Percentiles rank a stretch among this genome's conserved stretches.
phyloP scores from a whole-genome alignment of 2,113 vertebrate species.

The Calidris pugnax region DNA sequence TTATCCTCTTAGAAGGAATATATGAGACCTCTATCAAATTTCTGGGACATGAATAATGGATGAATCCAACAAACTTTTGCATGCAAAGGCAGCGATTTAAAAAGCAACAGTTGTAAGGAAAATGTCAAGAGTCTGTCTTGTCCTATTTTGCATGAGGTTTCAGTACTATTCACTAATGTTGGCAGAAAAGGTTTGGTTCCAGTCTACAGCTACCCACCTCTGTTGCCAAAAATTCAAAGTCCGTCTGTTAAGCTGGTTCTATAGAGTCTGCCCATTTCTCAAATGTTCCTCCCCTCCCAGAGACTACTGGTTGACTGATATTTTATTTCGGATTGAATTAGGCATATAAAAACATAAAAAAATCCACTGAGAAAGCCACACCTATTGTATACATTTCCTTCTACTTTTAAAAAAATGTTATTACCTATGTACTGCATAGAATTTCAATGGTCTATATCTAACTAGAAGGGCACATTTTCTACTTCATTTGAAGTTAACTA shows the following conservation, averaged over 20 bases:
- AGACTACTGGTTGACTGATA: neutral
- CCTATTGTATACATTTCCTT: neutral
- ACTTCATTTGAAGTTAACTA: neutral
- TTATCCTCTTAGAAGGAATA: neutral
- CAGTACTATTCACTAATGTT: neutral
- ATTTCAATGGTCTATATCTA: neutral
- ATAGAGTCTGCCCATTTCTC: neutral
- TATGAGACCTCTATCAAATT: neutral
- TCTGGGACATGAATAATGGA: neutral
- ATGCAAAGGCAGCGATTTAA: neutral
- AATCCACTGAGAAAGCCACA: neutral
- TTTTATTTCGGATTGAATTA: neutral
- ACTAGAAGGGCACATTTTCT: neutral
- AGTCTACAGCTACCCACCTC: neutral
- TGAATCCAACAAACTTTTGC: neutral
- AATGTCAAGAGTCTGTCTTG: neutral
- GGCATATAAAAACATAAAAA: neutral
- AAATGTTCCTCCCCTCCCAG: neutral
- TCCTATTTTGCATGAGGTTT: neutral
- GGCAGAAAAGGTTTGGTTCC: neutral
- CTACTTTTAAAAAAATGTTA: neutral
- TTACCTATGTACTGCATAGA: neutral
- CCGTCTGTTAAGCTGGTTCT: neutral
- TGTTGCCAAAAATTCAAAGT: neutral
- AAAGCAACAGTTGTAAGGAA: constrained; percentile 6